A percentile compares a stretch with the other conserved stretches of the same genome.
These are phyloP conservation scores for Caenorhabditis sp. DNA, from an alignment of 2,888 invertebrate species.

Conservation along the genomic window DNA sequence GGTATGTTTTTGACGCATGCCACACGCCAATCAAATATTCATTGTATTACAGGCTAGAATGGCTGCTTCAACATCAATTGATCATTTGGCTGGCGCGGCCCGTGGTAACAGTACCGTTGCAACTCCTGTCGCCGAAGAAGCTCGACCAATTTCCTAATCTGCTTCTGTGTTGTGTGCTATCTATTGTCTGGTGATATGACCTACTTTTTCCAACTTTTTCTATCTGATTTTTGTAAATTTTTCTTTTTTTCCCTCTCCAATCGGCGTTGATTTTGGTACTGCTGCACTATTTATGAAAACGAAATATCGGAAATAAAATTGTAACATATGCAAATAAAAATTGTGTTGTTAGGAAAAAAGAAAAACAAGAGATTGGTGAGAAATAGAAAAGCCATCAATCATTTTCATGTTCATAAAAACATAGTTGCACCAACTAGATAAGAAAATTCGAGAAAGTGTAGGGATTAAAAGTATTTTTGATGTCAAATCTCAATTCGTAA, in stretches of 20 bases:
- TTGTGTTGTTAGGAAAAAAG: too few relatives aligned
- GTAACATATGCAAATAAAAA: too few relatives aligned
- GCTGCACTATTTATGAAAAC: too few relatives aligned
- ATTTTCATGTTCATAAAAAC: too few relatives aligned
- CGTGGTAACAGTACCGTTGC: conserved; percentile 42
- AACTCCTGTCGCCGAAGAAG: conserved; percentile 52
- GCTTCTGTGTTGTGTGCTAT: not conserved
- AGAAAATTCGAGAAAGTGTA: too few relatives aligned
- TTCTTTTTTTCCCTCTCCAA: not conserved
- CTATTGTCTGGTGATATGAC: not conserved
- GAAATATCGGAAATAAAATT: too few relatives aligned
- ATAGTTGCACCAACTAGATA: too few relatives aligned
- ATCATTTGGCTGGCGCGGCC: conserved; percentile 65
- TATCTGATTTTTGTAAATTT: not conserved
- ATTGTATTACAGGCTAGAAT: conserved; percentile 64
- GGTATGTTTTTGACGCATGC: conserved; percentile 76
- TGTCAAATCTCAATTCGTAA: too few relatives aligned
- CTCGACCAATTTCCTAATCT: conserved; percentile 42
- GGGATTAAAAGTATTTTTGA: too few relatives aligned
- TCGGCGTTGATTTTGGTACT: not conserved
- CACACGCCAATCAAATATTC: too few relatives aligned
- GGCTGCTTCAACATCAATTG: conserved; percentile 70
- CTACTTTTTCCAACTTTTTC: not conserved
- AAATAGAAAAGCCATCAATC: too few relatives aligned
- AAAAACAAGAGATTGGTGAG: too few relatives aligned